phyloP scores from a whole-genome alignment of 1,140 invertebrate species.

The Cherax destructor region DNA sequence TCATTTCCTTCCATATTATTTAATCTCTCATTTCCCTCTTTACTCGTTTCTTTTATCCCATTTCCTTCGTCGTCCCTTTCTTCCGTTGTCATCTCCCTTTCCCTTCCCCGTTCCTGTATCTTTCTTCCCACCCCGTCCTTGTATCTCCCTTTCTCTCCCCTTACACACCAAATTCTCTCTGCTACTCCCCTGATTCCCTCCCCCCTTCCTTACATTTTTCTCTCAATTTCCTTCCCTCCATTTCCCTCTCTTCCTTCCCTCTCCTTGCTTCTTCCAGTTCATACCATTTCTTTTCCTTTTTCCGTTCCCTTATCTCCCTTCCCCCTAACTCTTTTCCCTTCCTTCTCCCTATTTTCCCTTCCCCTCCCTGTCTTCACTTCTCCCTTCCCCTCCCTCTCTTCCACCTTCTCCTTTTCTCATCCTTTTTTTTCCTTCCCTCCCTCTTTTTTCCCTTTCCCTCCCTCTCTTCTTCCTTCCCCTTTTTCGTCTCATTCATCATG shows the following conservation, averaged over 20 bases:
- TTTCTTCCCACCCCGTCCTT: neutral
- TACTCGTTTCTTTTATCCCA: no score
- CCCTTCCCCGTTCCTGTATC: neutral
- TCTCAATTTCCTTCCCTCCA: neutral
- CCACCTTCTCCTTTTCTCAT: neutral
- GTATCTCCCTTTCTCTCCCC: neutral
- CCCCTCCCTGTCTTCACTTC: neutral
- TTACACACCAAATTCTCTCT: neutral
- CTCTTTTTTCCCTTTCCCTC: neutral
- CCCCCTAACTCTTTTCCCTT: neutral
- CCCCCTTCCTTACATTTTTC: neutral
- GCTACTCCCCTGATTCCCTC: neutral
- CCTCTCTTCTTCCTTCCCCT: neutral
- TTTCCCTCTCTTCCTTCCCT: neutral
- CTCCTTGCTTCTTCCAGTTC: neutral
- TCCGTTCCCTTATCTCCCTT: no score
- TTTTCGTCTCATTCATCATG: no score
- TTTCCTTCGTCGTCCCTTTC: neutral
- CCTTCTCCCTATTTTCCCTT: neutral
- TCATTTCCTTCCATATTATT: neutral
- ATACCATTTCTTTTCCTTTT: neutral
- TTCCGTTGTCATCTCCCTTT: no score
- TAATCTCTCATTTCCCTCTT: neutral
- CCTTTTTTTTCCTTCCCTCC: neutral
- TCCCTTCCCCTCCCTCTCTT: neutral